These are phyloP conservation scores for Schlechtendalia chinensis DNA, from an alignment of 1,140 invertebrate species.

Conservation along the genomic window DNA sequence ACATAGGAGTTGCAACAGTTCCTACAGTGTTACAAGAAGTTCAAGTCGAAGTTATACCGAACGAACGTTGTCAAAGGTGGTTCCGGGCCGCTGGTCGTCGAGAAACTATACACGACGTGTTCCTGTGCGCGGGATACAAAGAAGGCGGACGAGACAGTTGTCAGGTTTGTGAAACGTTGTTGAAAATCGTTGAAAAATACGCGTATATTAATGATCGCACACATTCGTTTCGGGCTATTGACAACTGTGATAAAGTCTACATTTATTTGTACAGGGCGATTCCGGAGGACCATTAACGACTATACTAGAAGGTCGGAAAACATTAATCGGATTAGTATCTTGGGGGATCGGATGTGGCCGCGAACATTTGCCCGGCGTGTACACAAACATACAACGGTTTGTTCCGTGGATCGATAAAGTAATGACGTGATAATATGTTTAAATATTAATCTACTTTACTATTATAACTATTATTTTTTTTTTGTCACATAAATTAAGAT, in stretches of 20 bases:
- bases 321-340: conserved; percentile 81
- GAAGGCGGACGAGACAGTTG: conserved; percentile 67
- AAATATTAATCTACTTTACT: neutral
- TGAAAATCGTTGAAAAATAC: no score
- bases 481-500: neutral
- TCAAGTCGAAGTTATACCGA: conserved; percentile 85
- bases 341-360: conserved; percentile 89
- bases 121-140: conserved; percentile 88
- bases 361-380: conserved; percentile 84
- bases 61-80: conserved; percentile 87
- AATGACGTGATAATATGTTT: conserved; percentile 60
- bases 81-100: conserved; percentile 82
- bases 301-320: conserved; percentile 76
- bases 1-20: conserved; percentile 55
- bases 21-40: conserved; percentile 64
- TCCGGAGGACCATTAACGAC: conserved; percentile 80
- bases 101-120: conserved; percentile 90
- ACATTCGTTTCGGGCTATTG: no score
- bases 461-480: neutral
- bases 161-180: conserved; percentile 56
- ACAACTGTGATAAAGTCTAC: no score
- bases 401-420: conserved; percentile 88
- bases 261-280: conserved; percentile 63
- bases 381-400: conserved; percentile 88
- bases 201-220: no score